Base-by-base conservation (phyloP, 2,888 invertebrate species). In the Pristionchus fissidentatus region DNA sequence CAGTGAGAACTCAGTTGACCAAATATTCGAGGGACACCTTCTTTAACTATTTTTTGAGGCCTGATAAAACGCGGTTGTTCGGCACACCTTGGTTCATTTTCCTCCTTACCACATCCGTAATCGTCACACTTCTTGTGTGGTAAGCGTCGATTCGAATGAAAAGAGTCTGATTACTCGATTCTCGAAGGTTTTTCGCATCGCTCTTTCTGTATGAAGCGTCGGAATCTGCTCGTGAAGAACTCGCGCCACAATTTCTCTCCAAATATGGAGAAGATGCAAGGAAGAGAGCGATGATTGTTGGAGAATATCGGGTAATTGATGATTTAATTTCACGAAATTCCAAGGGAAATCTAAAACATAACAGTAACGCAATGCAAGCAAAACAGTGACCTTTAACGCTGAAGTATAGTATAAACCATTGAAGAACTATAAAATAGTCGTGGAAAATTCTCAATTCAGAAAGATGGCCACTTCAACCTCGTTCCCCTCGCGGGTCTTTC, bases 401-500 rank as follows among this genome's bases (percentile, higher is more conserved):
- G n/a, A n/a, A n/a, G n/a, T n/a, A n/a, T n/a, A n/a, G n/a, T n/a
- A n/a, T n/a, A n/a, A n/a, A n/a, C n/a, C n/a, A n/a, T n/a, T n/a
- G n/a, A n/a, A n/a, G n/a, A n/a, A n/a, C n/a, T n/a, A n/a, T n/a
- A n/a, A n/a, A n/a, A n/a, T n/a, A n/a, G n/a, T n/a, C n/a, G n/a
- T n/a, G n/a, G n/a, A n/a, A n/a, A n/a, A n/a, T n/a, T n/a, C n/a
- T n/a, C n/a, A n/a, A 26, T 3, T 66, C 38, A 66, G 66, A 15
- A 38, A 10, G 66, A 35, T 15, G 66, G 66, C 2, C 41, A 38
- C 2, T 66, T 22, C 38, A 66, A 66, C 5, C 19, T 38, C 3
- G 32, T 66, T 41, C 66, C 66, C n/a, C 66, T 66, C 66, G 19
- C 41, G 35, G 66, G 66, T n/a, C 32, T 66, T 22, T 7, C 66